These are phyloP conservation scores for Corythucha ciliata DNA, from an alignment of 2,888 invertebrate species.

Conservation along the genomic window DNA sequence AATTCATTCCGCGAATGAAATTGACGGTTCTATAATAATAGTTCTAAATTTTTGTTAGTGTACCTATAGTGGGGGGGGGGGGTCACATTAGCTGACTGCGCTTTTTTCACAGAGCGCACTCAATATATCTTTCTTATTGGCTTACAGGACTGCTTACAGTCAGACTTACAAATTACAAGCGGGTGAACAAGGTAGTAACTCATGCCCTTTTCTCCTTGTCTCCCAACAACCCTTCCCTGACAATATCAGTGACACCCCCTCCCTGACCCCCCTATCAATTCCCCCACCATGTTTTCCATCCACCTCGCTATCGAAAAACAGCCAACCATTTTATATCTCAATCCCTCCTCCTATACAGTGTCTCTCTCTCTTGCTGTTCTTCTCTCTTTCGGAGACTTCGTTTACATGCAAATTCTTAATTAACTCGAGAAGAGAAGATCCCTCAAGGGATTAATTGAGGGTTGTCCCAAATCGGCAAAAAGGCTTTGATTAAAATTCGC, in stretches of 20 bases:
- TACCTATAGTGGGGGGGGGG: slow-evolving; percentile 1
- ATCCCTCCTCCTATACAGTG: too few species aligned
- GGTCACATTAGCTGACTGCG: background rate
- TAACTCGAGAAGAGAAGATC: slow-evolving; percentile 19
- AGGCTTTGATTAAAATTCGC: slow-evolving; percentile 23
- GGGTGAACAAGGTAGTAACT: slow-evolving; percentile 22
- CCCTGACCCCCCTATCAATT: too few species aligned
- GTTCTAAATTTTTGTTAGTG: too few species aligned
- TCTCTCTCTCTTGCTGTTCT: background rate
- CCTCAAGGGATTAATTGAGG: slow-evolving; percentile 22
- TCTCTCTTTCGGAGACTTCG: slow-evolving; percentile 29
- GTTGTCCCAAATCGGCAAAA: slow-evolving; percentile 24
- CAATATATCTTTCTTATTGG: slow-evolving; percentile 14
- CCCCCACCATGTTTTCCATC: too few species aligned
- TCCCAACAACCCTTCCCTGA: too few species aligned
- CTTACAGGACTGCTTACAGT: slow-evolving; percentile 19
- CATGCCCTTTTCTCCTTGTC: slow-evolving; percentile 15
- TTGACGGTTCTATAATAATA: too few species aligned
- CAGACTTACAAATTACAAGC: slow-evolving; percentile 25
- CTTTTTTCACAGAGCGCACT: too few species aligned
- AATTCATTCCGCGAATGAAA: background rate
- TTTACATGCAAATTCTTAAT: slow-evolving; percentile 36
- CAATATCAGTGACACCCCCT: too few species aligned
- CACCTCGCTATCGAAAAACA: too few species aligned
- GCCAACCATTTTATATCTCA: too few species aligned